phyloP scores from a whole-genome alignment of 92 coral and sea anemone genomes.

The Porites rus region DNA sequence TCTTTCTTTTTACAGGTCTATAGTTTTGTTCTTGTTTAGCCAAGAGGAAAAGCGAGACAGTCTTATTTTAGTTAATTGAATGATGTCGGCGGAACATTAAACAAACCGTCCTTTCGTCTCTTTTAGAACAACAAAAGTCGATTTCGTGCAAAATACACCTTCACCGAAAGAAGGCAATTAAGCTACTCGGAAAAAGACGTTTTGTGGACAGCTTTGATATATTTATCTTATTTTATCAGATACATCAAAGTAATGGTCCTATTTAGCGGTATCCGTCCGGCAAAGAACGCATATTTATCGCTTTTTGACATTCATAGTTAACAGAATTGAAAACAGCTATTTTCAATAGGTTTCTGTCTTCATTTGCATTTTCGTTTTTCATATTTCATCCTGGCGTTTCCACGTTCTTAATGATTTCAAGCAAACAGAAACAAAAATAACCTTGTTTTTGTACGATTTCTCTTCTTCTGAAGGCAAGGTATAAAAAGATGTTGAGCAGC shows the following conservation, averaged over 20 bases:
- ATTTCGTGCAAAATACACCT: conserved; percentile 27
- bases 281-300: conserved; percentile 33
- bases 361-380: conserved; percentile 29
- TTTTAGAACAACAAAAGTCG: background rate
- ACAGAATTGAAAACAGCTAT: conserved; percentile 34
- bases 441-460: background rate
- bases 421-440: background rate
- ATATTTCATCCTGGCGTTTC: background rate
- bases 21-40: conserved; percentile 42
- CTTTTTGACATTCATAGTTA: conserved; percentile 28
- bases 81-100: background rate
- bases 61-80: conserved; percentile 8
- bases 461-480: background rate
- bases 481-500: background rate
- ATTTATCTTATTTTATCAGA: conserved; percentile 53
- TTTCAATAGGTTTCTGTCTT: conserved; percentile 21
- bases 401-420: no score
- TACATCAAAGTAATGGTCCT: conserved; percentile 47
- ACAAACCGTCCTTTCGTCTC: conserved; percentile 7
- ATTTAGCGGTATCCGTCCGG: conserved; percentile 55
- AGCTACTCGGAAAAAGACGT: conserved; percentile 29
- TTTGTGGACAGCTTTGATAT: conserved; percentile 44
- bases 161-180: conserved; percentile 12
- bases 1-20: background rate
- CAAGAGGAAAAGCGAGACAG: conserved; percentile 31